phyloP scores from a whole-genome alignment of 2,113 vertebrate genomes.

The Lasiurus cinereus region DNA sequence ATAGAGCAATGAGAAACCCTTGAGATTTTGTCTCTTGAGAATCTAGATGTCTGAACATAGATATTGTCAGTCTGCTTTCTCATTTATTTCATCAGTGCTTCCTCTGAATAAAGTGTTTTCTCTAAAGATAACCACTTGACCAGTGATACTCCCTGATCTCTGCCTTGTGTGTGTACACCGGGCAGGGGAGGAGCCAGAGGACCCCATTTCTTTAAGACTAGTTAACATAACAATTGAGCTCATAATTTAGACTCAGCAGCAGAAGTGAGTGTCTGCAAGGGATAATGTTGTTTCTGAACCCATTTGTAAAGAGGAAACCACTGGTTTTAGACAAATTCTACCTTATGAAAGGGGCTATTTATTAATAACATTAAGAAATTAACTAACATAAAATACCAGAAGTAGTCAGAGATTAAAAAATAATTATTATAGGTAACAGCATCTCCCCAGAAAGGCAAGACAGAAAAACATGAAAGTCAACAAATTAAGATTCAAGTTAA shows the following conservation, averaged over 20 bases:
- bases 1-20: conserved; percentile 9
- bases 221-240: neutral
- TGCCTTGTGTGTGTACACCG: neutral
- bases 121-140: neutral
- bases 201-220: neutral
- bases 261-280: neutral
- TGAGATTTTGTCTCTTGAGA: conserved; percentile 34
- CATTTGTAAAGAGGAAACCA: neutral
- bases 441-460: neutral
- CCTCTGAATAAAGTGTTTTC: neutral
- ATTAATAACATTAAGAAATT: neutral
- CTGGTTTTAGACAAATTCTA: neutral
- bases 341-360: neutral
- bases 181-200: neutral
- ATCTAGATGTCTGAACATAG: neutral
- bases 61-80: neutral
- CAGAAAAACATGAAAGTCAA: neutral
- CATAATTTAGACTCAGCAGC: neutral
- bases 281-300: neutral
- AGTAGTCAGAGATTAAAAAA: neutral
- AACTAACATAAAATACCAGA: neutral
- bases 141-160: neutral
- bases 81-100: neutral
- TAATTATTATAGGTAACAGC: neutral
- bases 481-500: neutral